Base-by-base conservation (phyloP, 2,888 invertebrate species). In the Eumerus sabulonum region DNA sequence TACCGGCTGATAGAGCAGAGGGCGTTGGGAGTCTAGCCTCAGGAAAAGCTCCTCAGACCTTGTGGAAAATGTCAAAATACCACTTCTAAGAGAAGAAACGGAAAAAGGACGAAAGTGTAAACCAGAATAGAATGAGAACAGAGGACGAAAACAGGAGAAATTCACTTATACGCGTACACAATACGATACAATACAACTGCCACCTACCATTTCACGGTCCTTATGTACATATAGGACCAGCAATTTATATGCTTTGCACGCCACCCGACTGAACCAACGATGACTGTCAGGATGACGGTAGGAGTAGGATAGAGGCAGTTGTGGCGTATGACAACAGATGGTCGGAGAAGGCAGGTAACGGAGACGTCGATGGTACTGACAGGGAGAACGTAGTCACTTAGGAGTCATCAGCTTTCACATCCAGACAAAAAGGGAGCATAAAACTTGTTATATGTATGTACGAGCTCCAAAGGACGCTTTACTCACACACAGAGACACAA, bases 361-460 rank as follows among this genome's bases (percentile, higher is more conserved):
- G 27, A 27, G 27, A 27, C 27, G 27, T 27, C 42, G 53, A 5
- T 35, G 53, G 42, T 47, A 48, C 4, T 12, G n/a, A 18, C 18
- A 27, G 44, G 18, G 62, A 14, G 57, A 63, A 54, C 45, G 63
- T 53, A 68, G 67, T 73, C 77, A 53, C 77, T 73, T 57, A 68
- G 73, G 67, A 77, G 62, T 77, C 73, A 54, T 73, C 62, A 73
- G 73, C 67, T 73, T 73, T 77, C 73, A 67, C 67, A 68, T 77
- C 77, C 77, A 77, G 77, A 77, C 77, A 77, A 67, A 77, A 74
- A 63, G 77, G 77, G 73, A 73, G 73, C 36, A 19, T 16, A n/a
- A 40, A 42, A 1, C 38, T 16, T 12, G 36, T 9, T 38, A 51
- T 62, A 19, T 42, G 38, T 44, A 50, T 38, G 35, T 17, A 19